These are phyloP conservation scores for Drosophila lacteicornis DNA, from an alignment of 1,140 invertebrate genomes.

Conservation along the genomic window DNA sequence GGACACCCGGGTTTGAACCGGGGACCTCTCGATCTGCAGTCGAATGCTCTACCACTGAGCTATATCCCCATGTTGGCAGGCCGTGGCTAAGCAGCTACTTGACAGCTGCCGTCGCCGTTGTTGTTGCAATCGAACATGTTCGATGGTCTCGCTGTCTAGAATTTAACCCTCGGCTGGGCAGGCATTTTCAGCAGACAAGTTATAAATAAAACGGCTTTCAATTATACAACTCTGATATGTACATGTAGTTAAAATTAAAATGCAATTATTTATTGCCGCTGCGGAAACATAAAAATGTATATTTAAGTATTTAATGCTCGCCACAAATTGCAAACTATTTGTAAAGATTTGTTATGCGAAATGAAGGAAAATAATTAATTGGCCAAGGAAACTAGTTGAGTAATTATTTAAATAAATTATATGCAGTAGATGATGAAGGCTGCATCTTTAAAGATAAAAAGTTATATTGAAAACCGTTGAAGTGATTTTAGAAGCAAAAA, in stretches of 20 bases:
- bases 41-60: slow-evolving; percentile 97
- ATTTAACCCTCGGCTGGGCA: slow-evolving; percentile 24
- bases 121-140: slow-evolving; percentile 19
- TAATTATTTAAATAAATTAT: neutral
- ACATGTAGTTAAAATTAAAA: slow-evolving; percentile 3
- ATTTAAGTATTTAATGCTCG: neutral
- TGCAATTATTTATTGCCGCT: slow-evolving; percentile 3
- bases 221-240: slow-evolving; percentile 12
- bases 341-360: neutral
- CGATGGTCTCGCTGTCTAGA: neutral
- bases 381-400: neutral
- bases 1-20: slow-evolving; percentile 97
- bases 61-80: slow-evolving; percentile 88
- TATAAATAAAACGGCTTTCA: slow-evolving; percentile 15
- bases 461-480: neutral
- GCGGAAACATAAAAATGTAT: slow-evolving; percentile 10
- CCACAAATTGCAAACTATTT: slow-evolving; percentile 10
- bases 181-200: neutral
- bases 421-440: neutral
- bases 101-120: neutral
- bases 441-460: neutral
- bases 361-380: neutral
- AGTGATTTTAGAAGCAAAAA: neutral
- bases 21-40: slow-evolving; percentile 97
- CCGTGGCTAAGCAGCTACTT: slow-evolving; percentile 5